Evolutionary conservation across 2,113 vertebrate genomes (phyloP), one percentile per base, ranked within the genome.

Genomic region (Entosphenus tridentatus): DNA sequence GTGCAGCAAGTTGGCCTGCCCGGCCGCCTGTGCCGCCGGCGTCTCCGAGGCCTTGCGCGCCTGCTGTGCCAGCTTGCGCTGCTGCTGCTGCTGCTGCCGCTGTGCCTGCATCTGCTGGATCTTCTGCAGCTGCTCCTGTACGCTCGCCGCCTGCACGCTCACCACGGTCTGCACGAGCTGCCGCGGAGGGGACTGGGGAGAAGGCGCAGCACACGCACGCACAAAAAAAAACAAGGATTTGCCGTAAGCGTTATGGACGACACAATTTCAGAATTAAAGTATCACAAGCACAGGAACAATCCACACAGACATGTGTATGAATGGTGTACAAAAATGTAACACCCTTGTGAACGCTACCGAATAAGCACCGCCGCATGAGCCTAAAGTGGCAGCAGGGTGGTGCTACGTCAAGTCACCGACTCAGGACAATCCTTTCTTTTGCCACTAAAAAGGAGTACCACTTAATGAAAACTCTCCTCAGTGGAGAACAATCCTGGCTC

Each of bases 71-170:
- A 65, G 10, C 8, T 21, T n/a, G n/a, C 87, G 84, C 72, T 85
- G 85, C 78, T 82, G 84, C 73, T 92, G 88, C 81, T 86, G 87
- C 83, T 87, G 84, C 76, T 87, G 87, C 71, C 88, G 88, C 78
- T 92, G 89, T 58, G 89, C 88, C 78, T 86, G 80, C 76, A 95
- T 83, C 81, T 93, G 90, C 80, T 92, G 87, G 79, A 86, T 89
- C 77, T 86, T 80, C 71, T 89, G 87, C 73, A 93, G 82, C 76
- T 95, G 89, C 79, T 91, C 89, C 77, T 90, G 88, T 70, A 92
- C 86, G 57, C 82, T 87, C 72, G 86, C 79, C 55, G 88, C 82
- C 79, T 91, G 89, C 76, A 96, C 87, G 70, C 88, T 82, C 72
- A 95, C 88, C 81, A 93, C 83, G 72, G 87, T 90, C 80, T 89